Conservation (phyloP, 1,140 invertebrate species). For the Drosophila arawakana region DNA sequence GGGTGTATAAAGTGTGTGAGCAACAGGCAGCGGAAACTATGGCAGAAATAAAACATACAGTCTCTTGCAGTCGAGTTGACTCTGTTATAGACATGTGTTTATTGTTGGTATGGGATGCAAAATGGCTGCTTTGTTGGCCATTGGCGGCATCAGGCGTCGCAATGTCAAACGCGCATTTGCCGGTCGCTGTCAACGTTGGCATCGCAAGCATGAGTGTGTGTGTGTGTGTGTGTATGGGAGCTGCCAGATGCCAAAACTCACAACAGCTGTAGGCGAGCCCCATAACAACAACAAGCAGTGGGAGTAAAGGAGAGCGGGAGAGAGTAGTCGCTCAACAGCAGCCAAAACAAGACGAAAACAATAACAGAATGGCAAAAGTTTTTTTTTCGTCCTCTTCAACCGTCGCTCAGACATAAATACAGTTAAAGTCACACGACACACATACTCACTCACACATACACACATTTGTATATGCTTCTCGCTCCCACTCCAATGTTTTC, state of each 20-base stretch:
- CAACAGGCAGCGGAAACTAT: too few relatives aligned
- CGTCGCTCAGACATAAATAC: neutral
- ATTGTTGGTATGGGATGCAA: conserved; percentile 47
- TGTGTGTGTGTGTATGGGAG: conserved; percentile 24
- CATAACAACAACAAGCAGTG: conserved; percentile 14
- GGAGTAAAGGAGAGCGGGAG: neutral
- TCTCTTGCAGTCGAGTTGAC: too few relatives aligned
- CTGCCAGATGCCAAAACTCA: conserved; percentile 36
- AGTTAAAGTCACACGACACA: neutral
- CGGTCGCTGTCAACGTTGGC: conserved; percentile 37
- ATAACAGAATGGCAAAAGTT: conserved; percentile 45
- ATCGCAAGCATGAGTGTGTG: conserved; percentile 5
- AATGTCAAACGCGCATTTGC: conserved; percentile 63
- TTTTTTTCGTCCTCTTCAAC: conserved; percentile 29
- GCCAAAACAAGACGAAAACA: conserved; percentile 48
- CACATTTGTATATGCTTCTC: neutral
- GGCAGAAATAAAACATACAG: too few relatives aligned
- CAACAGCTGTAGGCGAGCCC: conserved; percentile 30
- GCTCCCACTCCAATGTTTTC: neutral
- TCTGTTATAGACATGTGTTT: neutral
- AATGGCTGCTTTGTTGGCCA: conserved; percentile 57
- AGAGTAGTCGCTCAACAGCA: conserved; percentile 11
- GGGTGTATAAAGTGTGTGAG: too few relatives aligned
- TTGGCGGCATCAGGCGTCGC: conserved; percentile 48
- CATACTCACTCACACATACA: too few relatives aligned